phyloP scores from a whole-genome alignment of 2,797 vertebrate species.

The Alcedo quadribrachys region DNA sequence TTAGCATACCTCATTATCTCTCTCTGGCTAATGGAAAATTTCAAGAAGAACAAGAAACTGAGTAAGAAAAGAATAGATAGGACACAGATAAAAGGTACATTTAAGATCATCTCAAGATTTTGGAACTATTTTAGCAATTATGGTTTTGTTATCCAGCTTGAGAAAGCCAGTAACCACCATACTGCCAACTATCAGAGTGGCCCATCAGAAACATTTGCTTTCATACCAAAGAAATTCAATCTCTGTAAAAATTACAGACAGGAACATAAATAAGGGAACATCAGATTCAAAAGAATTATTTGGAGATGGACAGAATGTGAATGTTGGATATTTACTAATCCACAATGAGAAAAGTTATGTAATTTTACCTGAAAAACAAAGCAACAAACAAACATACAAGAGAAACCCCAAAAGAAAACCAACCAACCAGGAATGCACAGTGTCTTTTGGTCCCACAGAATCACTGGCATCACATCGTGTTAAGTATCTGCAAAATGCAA shows the following conservation, averaged over 20 bases:
- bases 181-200: neutral
- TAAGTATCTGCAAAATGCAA: neutral
- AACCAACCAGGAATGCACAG: neutral
- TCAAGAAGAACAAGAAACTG: neutral
- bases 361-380: neutral
- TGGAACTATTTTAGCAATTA: neutral
- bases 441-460: neutral
- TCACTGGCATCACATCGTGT: neutral
- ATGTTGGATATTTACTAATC: neutral
- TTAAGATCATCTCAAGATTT: neutral
- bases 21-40: neutral
- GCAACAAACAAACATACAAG: too few species aligned
- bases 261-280: neutral
- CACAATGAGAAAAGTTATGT: neutral
- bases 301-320: neutral
- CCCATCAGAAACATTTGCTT: neutral
- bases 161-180: neutral
- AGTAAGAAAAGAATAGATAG: neutral
- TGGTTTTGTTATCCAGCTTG: neutral
- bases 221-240: neutral
- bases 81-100: neutral
- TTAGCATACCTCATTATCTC: conserved; percentile 23
- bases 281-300: neutral
- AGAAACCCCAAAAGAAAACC: too few species aligned
- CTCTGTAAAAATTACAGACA: neutral